A percentile compares a stretch with the other conserved stretches of the same genome.
phyloP scores from a whole-genome alignment of 2,888 invertebrate genomes.

The Brachyopa scutellaris region DNA sequence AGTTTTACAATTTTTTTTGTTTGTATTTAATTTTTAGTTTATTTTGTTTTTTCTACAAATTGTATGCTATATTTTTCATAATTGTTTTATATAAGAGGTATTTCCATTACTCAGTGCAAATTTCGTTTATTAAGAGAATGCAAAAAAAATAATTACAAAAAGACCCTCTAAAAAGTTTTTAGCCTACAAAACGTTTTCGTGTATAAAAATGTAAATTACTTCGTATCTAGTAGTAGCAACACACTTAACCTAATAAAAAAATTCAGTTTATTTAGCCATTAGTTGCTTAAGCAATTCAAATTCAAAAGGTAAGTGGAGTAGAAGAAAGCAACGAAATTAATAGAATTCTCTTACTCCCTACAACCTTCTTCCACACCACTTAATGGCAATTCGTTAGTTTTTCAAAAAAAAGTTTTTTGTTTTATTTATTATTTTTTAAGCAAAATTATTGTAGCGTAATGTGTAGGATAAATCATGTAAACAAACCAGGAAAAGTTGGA shows the following conservation, averaged over 20 bases:
- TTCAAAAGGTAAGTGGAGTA: constrained; percentile 66
- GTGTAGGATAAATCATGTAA: constrained; percentile 39
- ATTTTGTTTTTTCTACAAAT: too few species aligned
- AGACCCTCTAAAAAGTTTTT: neutral
- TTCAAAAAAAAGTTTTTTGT: neutral
- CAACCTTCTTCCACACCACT: constrained; percentile 42
- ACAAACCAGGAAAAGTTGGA: constrained; percentile 15
- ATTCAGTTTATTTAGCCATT: constrained; percentile 37
- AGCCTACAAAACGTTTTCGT: constrained; percentile 7
- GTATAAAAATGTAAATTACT: neutral
- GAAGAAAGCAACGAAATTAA: constrained; percentile 18
- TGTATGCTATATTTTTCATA: too few species aligned
- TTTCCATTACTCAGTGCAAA: constrained; percentile 66
- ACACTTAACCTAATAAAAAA: constrained; percentile 44
- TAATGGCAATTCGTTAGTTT: constrained; percentile 44
- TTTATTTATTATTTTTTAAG: neutral
- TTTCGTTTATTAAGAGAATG: constrained; percentile 30
- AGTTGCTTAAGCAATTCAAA: constrained; percentile 43
- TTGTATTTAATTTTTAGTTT: too few species aligned
- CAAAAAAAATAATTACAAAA: neutral
- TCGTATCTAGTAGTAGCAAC: constrained; percentile 26
- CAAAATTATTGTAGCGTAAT: constrained; percentile 62
- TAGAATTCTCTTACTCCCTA: constrained; percentile 15
- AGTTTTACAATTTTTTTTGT: too few species aligned
- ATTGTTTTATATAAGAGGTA: neutral